phyloP scores from a whole-genome alignment of 2,888 invertebrate genomes.

The Synergus laeviventris region DNA sequence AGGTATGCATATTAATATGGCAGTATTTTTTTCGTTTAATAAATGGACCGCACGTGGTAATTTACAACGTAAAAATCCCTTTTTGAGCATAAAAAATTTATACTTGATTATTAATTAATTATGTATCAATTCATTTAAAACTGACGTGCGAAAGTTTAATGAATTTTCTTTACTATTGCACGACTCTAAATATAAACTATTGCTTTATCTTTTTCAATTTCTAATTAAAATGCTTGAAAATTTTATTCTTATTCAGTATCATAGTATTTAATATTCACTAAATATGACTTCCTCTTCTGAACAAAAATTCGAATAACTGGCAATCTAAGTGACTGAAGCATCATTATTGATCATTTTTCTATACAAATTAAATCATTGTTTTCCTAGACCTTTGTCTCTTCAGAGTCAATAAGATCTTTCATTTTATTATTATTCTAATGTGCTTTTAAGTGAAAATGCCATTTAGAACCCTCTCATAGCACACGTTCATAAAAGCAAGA shows the following conservation, averaged over 20 bases:
- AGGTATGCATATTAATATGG: slow-evolving; percentile 50
- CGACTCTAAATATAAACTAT: slow-evolving; percentile 59
- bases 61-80: slow-evolving; percentile 45
- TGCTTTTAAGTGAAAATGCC: slow-evolving; percentile 15
- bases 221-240: slow-evolving; percentile 23
- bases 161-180: slow-evolving; percentile 67
- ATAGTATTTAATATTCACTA: slow-evolving; percentile 26
- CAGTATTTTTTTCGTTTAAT: slow-evolving; percentile 52
- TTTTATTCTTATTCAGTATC: slow-evolving; percentile 1
- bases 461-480: slow-evolving; percentile 11
- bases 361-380: not conserved
- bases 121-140: slow-evolving; percentile 56
- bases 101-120: not conserved
- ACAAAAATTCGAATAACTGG: slow-evolving; percentile 42
- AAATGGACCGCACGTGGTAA: not conserved
- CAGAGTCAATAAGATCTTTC: not conserved
- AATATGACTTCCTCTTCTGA: slow-evolving; percentile 19
- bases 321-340: slow-evolving; percentile 40
- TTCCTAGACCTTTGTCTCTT: not conserved
- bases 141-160: slow-evolving; percentile 54
- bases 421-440: not conserved
- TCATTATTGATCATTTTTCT: slow-evolving; percentile 18
- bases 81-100: slow-evolving; percentile 47
- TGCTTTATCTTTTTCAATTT: slow-evolving; percentile 49
- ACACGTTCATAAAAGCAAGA: not conserved